Evolutionary conservation across 2,888 invertebrate genomes (phyloP).

Genomic region (Netelia inedita): DNA sequence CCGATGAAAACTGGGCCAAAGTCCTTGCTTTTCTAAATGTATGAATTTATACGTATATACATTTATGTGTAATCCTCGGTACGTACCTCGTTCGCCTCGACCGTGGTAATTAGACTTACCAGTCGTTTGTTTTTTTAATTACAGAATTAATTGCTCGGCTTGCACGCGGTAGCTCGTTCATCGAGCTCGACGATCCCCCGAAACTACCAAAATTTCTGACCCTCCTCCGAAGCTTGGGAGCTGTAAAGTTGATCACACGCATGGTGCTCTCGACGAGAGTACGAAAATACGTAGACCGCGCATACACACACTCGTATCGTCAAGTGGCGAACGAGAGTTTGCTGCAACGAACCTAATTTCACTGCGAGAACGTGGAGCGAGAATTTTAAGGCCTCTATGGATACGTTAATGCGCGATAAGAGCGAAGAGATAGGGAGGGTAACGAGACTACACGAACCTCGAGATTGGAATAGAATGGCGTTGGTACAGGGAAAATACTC

Average conservation of each 20-base stretch:
- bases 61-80: background rate
- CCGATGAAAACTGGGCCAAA: constrained; percentile 8
- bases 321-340: background rate
- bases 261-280: constrained; percentile 15
- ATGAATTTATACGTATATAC: background rate
- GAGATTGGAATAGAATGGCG: constrained; percentile 44
- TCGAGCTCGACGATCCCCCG: constrained; percentile 3
- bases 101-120: constrained; percentile 61
- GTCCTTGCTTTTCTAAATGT: background rate
- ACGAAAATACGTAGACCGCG: background rate
- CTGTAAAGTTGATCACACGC: constrained; percentile 23
- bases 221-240: background rate
- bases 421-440: background rate
- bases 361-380: background rate
- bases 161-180: constrained; percentile 12
- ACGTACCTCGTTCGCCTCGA: constrained; percentile 8
- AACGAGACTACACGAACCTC: background rate
- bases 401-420: constrained; percentile 10
- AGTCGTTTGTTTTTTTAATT: constrained; percentile 71
- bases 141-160: constrained; percentile 64
- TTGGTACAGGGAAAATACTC: constrained; percentile 33
- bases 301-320: background rate
- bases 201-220: constrained; percentile 26
- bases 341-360: constrained; percentile 19
- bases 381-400: background rate